Evolutionary conservation across 2,888 invertebrate species (phyloP), one percentile per base, ranked within the genome.

Genomic region (Spodoptera exigua): DNA sequence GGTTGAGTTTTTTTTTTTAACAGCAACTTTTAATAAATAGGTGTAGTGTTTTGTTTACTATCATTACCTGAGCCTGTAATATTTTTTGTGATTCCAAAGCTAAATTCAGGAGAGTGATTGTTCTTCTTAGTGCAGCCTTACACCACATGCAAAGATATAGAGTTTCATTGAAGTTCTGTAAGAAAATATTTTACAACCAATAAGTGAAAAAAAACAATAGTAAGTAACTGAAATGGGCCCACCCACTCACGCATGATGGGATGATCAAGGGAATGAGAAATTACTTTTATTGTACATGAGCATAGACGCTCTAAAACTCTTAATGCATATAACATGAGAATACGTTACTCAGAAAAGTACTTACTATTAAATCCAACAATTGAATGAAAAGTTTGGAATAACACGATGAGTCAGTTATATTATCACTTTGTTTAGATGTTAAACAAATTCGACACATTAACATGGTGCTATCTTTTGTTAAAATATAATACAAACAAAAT

Each of bases 131-230:
- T 4, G 55, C 18, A 10, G 53, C 34, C 35, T 21, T 71, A 5
- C 76, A 76, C 78, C 76, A 76, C 11, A 61, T 44, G n/a, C 76
- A 76, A 0, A 76, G 60, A 16, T 60, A 21, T 3, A 76, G 40
- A 0, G 21, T 44, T n/a, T 35, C 45, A 14, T 39, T 47, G 0
- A 37, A 44, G 0, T 58, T 14, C 74, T 74, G 32, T n/a, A 41
- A 65, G 40, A 32, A n/a, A 39, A 3, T n/a, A 0, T 9, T 44
- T 18, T 18, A 21, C 2, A 2, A 21, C n/a, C 10, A 5, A 41
- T 16, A 9, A 12, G 11, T 16, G 9, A n/a, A n/a, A n/a, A n/a
- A n/a, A n/a, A n/a, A n/a, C n/a, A n/a, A n/a, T n/a, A n/a, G n/a
- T n/a, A n/a, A n/a, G n/a, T n/a, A n/a, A n/a, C n/a, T n/a, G n/a